Percentiles rank a stretch among this genome's conserved stretches.
Evolutionary conservation across 2,113 vertebrate genomes (phyloP).

Genomic region (Glaucidium brasilianum): DNA sequence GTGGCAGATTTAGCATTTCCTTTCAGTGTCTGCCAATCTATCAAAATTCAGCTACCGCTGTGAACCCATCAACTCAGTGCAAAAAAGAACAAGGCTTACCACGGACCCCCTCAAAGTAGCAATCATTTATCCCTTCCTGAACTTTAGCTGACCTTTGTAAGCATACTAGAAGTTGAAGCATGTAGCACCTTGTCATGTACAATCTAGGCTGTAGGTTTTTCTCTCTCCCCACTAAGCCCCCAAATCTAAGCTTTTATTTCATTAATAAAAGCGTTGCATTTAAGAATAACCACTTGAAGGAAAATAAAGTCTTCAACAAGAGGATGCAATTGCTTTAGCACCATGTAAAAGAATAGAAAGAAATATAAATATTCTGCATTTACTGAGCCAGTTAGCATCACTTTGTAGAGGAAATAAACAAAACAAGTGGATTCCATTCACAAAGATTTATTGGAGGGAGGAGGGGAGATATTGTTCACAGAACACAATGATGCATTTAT

Average conservation of each 20-base stretch:
- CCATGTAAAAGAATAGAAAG: not conserved
- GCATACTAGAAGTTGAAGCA: slow-evolving; percentile 78
- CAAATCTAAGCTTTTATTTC: not conserved
- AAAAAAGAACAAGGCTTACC: slow-evolving; percentile 87
- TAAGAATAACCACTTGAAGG: not conserved
- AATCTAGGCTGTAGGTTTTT: not conserved
- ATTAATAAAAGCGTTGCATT: not conserved
- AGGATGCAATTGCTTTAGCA: not conserved
- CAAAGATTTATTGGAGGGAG: slow-evolving; percentile 33
- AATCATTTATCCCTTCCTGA: slow-evolving; percentile 92
- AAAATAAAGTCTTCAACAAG: not conserved
- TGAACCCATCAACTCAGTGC: slow-evolving; percentile 84
- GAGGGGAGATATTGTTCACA: not conserved
- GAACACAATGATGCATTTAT: slow-evolving; percentile 49
- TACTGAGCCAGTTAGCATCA: slow-evolving; percentile 20
- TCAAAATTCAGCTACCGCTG: slow-evolving; percentile 93
- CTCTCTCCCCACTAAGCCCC: not conserved
- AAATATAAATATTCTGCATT: slow-evolving; percentile 39
- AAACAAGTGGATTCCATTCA: slow-evolving; percentile 32
- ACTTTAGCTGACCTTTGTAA: slow-evolving; percentile 91
- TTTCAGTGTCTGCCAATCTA: slow-evolving; percentile 96
- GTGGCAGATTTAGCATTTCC: slow-evolving; percentile 81
- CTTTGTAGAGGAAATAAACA: slow-evolving; percentile 24
- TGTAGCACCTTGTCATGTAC: slow-evolving; percentile 66
- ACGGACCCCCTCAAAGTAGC: slow-evolving; percentile 83